Percentiles rank a stretch among this genome's conserved stretches.
These are phyloP conservation scores for Palythoa grandiflora DNA, from an alignment of 92 coral and sea anemone species.

Conservation along the genomic window DNA sequence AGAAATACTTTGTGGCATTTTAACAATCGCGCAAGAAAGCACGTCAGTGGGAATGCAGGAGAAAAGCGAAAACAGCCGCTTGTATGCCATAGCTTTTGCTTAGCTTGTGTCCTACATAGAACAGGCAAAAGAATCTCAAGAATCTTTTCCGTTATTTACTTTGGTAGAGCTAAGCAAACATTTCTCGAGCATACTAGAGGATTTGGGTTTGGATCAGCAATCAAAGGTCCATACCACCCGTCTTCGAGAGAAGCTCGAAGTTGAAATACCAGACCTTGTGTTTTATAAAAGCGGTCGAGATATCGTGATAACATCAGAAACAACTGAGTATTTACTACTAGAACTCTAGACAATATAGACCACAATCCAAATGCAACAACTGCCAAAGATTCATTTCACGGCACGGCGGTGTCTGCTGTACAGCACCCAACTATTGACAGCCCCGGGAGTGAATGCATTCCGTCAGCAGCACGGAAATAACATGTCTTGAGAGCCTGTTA, in stretches of 20 bases:
- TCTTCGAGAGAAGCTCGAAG: conserved; percentile 39
- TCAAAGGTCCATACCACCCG: conserved; percentile 35
- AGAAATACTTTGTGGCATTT: conserved; percentile 47
- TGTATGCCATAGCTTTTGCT: conserved; percentile 35
- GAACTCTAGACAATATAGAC: conserved; percentile 11
- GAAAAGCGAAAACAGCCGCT: conserved; percentile 27
- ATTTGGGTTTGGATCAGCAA: conserved; percentile 14
- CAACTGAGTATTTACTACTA: conserved; percentile 17
- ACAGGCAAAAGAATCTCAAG: conserved; percentile 26
- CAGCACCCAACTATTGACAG: too few species aligned
- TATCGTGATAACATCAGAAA: conserved; percentile 38
- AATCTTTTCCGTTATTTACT: conserved; percentile 22
- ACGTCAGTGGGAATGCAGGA: neutral
- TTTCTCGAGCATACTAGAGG: conserved; percentile 20
- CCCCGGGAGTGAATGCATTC: too few species aligned
- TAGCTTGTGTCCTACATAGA: conserved; percentile 38
- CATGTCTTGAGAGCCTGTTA: too few species aligned
- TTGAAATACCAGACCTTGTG: conserved; percentile 58
- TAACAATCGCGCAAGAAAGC: conserved; percentile 61
- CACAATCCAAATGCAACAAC: too few species aligned
- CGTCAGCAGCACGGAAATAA: too few species aligned
- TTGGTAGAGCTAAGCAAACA: conserved; percentile 33
- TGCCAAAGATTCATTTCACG: too few species aligned
- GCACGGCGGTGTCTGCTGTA: too few species aligned
- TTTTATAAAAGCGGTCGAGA: conserved; percentile 48